Percentiles rank a stretch among this genome's conserved stretches.
phyloP scores from a whole-genome alignment of 37 sponge, comb jelly and placozoan genomes.

The Corticium candelabrum region DNA sequence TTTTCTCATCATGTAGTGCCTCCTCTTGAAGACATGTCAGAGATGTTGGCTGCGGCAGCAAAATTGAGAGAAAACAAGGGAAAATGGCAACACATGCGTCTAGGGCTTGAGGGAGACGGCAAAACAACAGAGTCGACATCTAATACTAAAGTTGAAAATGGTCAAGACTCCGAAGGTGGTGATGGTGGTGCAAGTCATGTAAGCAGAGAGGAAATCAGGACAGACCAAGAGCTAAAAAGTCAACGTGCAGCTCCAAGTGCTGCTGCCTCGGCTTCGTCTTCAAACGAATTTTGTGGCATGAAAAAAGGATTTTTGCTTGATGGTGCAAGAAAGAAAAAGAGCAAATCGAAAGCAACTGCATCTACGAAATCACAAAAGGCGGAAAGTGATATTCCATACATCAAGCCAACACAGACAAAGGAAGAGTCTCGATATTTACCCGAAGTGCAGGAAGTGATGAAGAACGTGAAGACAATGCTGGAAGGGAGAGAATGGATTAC shows the following conservation, averaged over 20 bases:
- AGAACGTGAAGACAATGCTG: too few species aligned
- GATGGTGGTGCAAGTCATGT: too few species aligned
- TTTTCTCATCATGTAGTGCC: too few species aligned
- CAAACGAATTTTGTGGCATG: constrained; percentile 48
- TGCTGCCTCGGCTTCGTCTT: background rate
- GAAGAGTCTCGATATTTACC: background rate
- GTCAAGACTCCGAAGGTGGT: too few species aligned
- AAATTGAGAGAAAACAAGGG: background rate
- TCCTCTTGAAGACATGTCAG: constrained; percentile 71
- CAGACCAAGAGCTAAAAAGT: too few species aligned
- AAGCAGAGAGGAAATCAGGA: too few species aligned
- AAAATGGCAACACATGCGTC: background rate
- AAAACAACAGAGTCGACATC: background rate
- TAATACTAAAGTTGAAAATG: background rate
- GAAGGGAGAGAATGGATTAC: constrained; percentile 75
- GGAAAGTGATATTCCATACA: background rate
- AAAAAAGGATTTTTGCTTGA: constrained; percentile 55
- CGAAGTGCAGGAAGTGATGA: too few species aligned
- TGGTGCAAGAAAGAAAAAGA: background rate
- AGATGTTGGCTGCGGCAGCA: background rate
- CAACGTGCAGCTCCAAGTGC: too few species aligned
- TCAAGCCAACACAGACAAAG: background rate
- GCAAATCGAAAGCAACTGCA: background rate
- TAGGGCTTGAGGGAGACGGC: background rate
- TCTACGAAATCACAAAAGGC: background rate